A percentile compares a stretch with the other conserved stretches of the same genome.
Conservation (phyloP, 2,797 vertebrate species). For the Trematomus bernacchii region DNA sequence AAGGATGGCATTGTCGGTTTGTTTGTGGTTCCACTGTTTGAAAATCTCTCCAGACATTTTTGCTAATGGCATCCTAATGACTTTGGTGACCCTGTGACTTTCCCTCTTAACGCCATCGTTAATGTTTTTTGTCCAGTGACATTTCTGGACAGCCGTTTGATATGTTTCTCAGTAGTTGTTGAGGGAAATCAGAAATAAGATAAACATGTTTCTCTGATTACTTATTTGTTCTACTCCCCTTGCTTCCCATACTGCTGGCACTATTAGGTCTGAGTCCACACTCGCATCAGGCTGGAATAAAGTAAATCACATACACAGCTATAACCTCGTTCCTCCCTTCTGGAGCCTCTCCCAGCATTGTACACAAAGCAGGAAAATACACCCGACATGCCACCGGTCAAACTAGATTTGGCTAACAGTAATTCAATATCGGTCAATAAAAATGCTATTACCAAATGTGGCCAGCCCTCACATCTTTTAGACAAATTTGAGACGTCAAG, state of each 20-base stretch:
- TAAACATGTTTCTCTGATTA: constrained; percentile 1
- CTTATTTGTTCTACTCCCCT: not conserved
- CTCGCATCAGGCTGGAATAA: constrained; percentile 1
- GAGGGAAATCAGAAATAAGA: not conserved
- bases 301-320: constrained; percentile 9
- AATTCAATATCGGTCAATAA: constrained; percentile 36
- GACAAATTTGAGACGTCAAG: constrained; percentile 10
- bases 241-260: not conserved
- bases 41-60: not conserved
- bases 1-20: not conserved
- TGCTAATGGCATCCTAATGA: not conserved
- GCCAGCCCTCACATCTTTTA: constrained; percentile 9
- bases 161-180: not conserved
- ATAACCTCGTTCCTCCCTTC: constrained; percentile 4
- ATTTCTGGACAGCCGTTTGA: not conserved
- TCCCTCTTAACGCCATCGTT: not conserved
- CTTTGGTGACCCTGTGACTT: not conserved
- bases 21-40: not conserved
- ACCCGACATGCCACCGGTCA: constrained; percentile 15
- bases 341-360: constrained; percentile 10
- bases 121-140: not conserved
- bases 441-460: constrained; percentile 1
- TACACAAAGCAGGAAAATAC: constrained; percentile 30
- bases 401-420: constrained; percentile 22
- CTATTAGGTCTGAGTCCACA: constrained; percentile 3